phyloP scores from a whole-genome alignment of 2,888 invertebrate species.

The Ceraclea dissimilis region DNA sequence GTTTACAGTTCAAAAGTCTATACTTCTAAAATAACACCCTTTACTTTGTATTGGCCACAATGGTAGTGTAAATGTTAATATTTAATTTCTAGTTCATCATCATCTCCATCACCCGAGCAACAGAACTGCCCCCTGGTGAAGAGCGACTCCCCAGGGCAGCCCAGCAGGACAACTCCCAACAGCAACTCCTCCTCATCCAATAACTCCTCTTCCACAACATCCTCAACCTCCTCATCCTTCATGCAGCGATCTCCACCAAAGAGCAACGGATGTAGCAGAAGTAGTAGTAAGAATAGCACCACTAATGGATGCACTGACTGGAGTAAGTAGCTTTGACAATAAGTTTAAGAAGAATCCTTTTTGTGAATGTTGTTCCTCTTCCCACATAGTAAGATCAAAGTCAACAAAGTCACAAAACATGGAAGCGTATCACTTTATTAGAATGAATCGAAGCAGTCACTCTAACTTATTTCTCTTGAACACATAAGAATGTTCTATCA shows the following conservation, averaged over 20 bases:
- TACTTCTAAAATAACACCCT: too few relatives aligned
- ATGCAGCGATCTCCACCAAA: slow-evolving; percentile 32
- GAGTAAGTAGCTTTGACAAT: slow-evolving; percentile 22
- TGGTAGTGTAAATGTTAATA: too few relatives aligned
- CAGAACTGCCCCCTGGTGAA: slow-evolving; percentile 8
- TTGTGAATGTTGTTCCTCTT: too few relatives aligned
- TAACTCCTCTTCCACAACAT: background rate
- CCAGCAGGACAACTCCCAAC: background rate
- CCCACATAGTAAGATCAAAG: too few relatives aligned
- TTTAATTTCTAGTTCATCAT: slow-evolving; percentile 25
- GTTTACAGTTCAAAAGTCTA: too few relatives aligned
- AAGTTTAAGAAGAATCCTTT: too few relatives aligned
- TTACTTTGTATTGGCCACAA: too few relatives aligned
- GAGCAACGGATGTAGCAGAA: slow-evolving; percentile 53
- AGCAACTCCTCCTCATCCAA: background rate
- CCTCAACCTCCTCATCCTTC: slow-evolving; percentile 30
- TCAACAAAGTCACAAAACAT: too few relatives aligned
- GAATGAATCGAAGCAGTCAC: too few relatives aligned
- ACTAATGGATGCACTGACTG: slow-evolving; percentile 24
- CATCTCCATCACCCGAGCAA: slow-evolving; percentile 24
- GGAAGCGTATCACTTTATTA: too few relatives aligned
- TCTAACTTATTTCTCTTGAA: too few relatives aligned
- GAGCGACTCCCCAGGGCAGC: slow-evolving; percentile 26
- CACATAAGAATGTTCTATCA: too few relatives aligned
- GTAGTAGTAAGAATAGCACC: slow-evolving; percentile 30